Percentiles rank a stretch among this genome's conserved stretches.
phyloP scores from a whole-genome alignment of 1,140 invertebrate species.

The Drosophila micromelanica region DNA sequence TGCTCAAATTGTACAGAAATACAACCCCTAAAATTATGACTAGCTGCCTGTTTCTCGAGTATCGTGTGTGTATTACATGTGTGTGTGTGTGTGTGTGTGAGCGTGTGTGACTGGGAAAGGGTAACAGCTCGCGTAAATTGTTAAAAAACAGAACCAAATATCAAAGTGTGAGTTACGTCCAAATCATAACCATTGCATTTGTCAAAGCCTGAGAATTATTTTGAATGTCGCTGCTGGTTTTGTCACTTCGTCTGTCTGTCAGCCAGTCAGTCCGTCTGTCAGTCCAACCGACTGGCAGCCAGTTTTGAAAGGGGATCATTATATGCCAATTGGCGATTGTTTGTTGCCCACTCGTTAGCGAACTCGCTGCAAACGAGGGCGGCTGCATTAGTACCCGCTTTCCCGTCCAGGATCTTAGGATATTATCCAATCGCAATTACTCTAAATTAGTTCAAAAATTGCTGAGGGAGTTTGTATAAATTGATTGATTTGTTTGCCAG shows the following conservation, averaged over 20 bases:
- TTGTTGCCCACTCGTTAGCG: conserved; percentile 66
- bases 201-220: conserved; percentile 78
- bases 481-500: conserved; percentile 23
- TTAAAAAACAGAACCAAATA: conserved; percentile 63
- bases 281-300: conserved; percentile 21
- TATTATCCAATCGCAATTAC: conserved; percentile 41
- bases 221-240: conserved; percentile 74
- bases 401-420: not conserved
- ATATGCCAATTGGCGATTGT: conserved; percentile 82
- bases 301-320: conserved; percentile 73
- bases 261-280: conserved; percentile 34
- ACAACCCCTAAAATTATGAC: conserved; percentile 82
- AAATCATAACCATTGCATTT: conserved; percentile 74
- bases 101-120: conserved; percentile 55
- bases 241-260: conserved; percentile 42
- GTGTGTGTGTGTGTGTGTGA: conserved; percentile 31
- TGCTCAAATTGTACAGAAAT: conserved; percentile 29
- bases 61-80: conserved; percentile 25
- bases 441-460: conserved; percentile 36
- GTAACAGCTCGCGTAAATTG: conserved; percentile 78
- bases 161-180: conserved; percentile 64
- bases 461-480: conserved; percentile 15
- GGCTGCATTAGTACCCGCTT: conserved; percentile 36
- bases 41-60: conserved; percentile 31
- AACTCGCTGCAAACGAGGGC: conserved; percentile 37